Percentiles rank a stretch among this genome's conserved stretches.
phyloP scores from a whole-genome alignment of 2,888 invertebrate species.

The Ophion ventricosus region DNA sequence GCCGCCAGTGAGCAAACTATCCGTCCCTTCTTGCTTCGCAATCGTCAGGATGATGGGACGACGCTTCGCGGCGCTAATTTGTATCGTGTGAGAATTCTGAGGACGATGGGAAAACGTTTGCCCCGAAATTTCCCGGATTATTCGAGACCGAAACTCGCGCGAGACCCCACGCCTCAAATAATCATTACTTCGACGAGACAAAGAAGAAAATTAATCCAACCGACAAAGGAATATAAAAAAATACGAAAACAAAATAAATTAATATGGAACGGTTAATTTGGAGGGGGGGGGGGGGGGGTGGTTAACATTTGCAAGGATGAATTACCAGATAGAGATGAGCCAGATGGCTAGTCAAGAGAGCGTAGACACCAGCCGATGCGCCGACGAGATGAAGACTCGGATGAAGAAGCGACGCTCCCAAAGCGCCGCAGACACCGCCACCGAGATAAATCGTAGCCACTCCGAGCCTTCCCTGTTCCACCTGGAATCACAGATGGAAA shows the following conservation, averaged over 20 bases:
- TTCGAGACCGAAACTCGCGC: background rate
- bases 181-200: no score
- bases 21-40: constrained; percentile 3
- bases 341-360: constrained; percentile 93
- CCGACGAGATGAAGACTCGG: constrained; percentile 92
- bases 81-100: background rate
- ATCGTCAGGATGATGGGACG: background rate
- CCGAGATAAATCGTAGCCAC: constrained; percentile 89
- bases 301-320: constrained; percentile 34
- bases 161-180: no score
- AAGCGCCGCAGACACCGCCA: constrained; percentile 90
- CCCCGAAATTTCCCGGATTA: background rate
- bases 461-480: constrained; percentile 90
- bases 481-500: constrained; percentile 76
- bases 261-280: background rate
- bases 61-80: constrained; percentile 16
- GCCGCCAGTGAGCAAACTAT: constrained; percentile 8
- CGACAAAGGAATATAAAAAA: background rate
- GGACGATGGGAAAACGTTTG: background rate
- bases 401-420: constrained; percentile 90
- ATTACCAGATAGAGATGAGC: constrained; percentile 91
- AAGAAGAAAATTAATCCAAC: no score
- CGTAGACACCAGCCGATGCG: constrained; percentile 96
- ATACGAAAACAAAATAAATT: background rate
- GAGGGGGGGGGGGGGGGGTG: no score